Evolutionary conservation across 2,797 vertebrate genomes (phyloP), one percentile per base, ranked within the genome.

Genomic region (Thalassophryne amazonica): DNA sequence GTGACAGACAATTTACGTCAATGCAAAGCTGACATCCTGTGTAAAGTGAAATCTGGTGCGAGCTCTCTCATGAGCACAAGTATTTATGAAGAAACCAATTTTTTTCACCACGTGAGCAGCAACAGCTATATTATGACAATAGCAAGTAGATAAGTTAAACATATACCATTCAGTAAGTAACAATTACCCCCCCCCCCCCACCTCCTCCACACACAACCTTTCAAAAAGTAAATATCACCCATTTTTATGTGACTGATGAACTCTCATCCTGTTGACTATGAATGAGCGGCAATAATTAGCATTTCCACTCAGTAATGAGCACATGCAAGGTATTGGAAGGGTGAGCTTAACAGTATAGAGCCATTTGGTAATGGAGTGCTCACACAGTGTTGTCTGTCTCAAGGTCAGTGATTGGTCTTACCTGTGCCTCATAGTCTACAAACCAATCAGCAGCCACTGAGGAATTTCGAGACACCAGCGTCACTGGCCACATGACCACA

Each of bases 401-500:
- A 36, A 60, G 37, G 65, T 27, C 61, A 38, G 39, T 69, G 60
- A 85, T 83, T 76, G 81, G 80, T 40, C 58, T 69, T 73, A 87
- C 87, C 86, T 87, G 84, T 57, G 78, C 73, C 69, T 78, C 84
- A 84, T 86, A 80, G 37, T 55, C 16, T 2, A 7, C 41, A 22
- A 48, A 47, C 85, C 81, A 88, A 80, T 86, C 76, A 63, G 70
- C 55, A 69, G 56, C 59, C 49, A 50, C 47, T 20, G 66, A 69
- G 61, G 76, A 82, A 83, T 73, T 75, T 76, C 69, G 65, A 85
- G 81, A 63, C 81, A 90, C 86, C 68, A 78, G 70, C 83, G 84
- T 86, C 85, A 91, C 81, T 56, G 63, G 66, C 69, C 53, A 84
- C 81, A 85, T 89, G 87, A 91, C n/a, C n/a, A n/a, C n/a, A n/a